Evolutionary conservation across 2,888 invertebrate species (phyloP).

Genomic region (Chrysolina oricalcia): DNA sequence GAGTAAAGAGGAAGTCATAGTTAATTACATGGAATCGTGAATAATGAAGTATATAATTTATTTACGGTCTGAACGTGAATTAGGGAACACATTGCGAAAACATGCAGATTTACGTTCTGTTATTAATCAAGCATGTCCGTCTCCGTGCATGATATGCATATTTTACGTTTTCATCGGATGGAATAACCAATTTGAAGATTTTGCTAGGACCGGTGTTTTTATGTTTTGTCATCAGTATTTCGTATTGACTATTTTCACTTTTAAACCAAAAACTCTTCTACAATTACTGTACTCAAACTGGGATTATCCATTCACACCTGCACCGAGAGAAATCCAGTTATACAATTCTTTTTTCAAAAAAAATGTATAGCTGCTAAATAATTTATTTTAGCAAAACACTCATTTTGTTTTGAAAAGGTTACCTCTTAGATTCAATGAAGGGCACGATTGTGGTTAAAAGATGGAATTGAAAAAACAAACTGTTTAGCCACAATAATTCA

Average conservation of each 20-base stretch:
- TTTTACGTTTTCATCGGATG: neutral
- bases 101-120: conserved; percentile 2
- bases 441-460: too few relatives aligned
- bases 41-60: conserved; percentile 28
- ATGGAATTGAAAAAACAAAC: too few relatives aligned
- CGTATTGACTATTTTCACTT: neutral
- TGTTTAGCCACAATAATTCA: too few relatives aligned
- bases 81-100: neutral
- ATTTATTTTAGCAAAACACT: too few relatives aligned
- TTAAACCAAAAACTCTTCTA: too few relatives aligned
- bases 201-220: neutral
- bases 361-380: too few relatives aligned
- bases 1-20: conserved; percentile 2
- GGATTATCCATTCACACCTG: too few relatives aligned
- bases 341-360: too few relatives aligned
- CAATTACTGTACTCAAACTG: too few relatives aligned
- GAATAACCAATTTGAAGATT: neutral
- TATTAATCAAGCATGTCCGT: neutral
- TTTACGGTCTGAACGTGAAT: conserved; percentile 1
- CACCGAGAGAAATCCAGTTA: too few relatives aligned
- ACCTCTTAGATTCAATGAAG: too few relatives aligned
- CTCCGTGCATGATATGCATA: neutral
- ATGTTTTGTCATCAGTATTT: neutral
- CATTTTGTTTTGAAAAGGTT: too few relatives aligned
- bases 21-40: conserved; percentile 12